Base-by-base conservation (phyloP, 2,888 invertebrate genomes). In the Idaea straminata region DNA sequence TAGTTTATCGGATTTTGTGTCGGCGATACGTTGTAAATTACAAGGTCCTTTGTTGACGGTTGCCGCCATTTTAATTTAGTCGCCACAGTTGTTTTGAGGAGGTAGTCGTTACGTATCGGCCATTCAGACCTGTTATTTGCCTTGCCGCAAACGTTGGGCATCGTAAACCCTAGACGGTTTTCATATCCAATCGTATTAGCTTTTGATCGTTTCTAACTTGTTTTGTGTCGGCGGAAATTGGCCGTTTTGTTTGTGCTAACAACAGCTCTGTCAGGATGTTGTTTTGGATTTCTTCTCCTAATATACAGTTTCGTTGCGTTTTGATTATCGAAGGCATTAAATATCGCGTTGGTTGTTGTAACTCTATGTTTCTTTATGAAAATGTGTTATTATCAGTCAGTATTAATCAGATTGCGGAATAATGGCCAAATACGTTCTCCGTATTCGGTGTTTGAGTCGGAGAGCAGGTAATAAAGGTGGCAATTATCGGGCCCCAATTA, bases 61-160 rank as follows among this genome's bases (percentile, higher is more conserved):
- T 73, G 79, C 81, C 84, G 83, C 83, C 83, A 79, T 82, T 84
- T 83, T 81, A 84, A 85, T 85, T 84, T 82, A 74, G 78, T 74
- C 73, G 76, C 77, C 79, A 80, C 71, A 76, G 72, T 79, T 78
- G 80, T 74, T 73, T 72, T 72, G 62, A 70, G 71, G 72, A 65
- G 70, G 74, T 71, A 74, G 72, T 73, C 69, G 69, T 68, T 69
- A 67, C n/a, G n/a, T 72, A 70, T 69, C 70, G 76, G 73, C 62
- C 47, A 47, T 69, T 69, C 76, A 74, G 78, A 80, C 83, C 82
- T 85, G 85, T 86, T 85, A 85, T 74, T 73, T 72, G 70, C 70
- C 47, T 7, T 7, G 10, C 10, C 59, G 59, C 59, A 59, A 59
- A 25, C 59, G 10, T 59, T 16, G 15, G 25, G 16, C 15, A 59